phyloP scores from a whole-genome alignment of 2,888 invertebrate species.

The Amitus sp. region DNA sequence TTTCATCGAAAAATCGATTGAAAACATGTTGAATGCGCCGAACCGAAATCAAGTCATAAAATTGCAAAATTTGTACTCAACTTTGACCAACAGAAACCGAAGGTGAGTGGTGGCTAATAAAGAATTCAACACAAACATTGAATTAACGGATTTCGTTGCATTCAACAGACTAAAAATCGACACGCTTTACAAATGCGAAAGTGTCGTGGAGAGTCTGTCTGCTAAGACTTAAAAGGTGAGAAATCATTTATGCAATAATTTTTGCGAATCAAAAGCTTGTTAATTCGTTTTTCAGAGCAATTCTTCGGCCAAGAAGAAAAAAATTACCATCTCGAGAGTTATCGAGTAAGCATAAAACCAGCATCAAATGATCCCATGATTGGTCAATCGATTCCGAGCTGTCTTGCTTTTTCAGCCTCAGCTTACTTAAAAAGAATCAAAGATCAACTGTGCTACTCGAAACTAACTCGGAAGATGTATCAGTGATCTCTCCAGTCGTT shows the following conservation, averaged over 20 bases:
- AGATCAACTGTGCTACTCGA: no score
- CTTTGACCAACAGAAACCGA: neutral
- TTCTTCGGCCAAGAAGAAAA: no score
- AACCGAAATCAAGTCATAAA: conserved; percentile 67
- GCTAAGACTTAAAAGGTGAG: conserved; percentile 75
- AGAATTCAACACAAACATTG: conserved; percentile 1
- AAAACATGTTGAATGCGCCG: conserved; percentile 67
- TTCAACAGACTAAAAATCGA: conserved; percentile 76
- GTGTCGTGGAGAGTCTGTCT: conserved; percentile 74
- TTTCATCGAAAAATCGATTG: conserved; percentile 78
- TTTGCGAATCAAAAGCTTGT: no score
- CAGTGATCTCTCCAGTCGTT: conserved; percentile 15
- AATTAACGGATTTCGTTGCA: conserved; percentile 33
- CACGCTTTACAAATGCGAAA: conserved; percentile 76
- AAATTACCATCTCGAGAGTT: no score
- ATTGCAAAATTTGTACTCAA: neutral
- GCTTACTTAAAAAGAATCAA: no score
- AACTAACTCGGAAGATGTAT: neutral
- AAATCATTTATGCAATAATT: no score
- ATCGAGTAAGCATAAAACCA: no score
- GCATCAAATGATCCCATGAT: no score
- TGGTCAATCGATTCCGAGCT: no score
- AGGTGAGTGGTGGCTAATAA: no score
- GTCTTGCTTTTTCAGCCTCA: no score
- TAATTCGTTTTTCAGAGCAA: no score